Base-by-base conservation (phyloP, 2,888 invertebrate species). In the Cephus rjabovi region DNA sequence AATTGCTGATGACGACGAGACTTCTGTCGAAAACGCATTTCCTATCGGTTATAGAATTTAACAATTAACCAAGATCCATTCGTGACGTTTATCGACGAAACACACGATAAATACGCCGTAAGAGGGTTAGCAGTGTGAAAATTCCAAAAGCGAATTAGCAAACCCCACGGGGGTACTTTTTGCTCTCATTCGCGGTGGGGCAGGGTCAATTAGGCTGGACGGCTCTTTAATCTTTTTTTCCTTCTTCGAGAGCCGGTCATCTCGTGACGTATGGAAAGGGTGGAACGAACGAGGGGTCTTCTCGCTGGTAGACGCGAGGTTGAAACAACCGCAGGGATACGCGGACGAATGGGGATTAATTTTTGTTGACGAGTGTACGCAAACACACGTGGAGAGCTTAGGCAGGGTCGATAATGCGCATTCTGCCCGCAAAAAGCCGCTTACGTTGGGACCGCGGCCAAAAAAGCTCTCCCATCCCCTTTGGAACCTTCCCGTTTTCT, bases 321-420 rank as follows among this genome's bases (percentile, higher is more conserved):
- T 15, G 40, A 40, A 40, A 40, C 70, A 33, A 3, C 35, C 35
- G 3, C 11, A 3, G 15, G 70, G 30, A 70, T 70, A 33, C 70
- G 70, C n/a, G 70, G 69, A 75, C 71, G 70, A 71, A 76, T 81
- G 31, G 78, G 30, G 80, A 82, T 82, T 81, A 82, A 79, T 83
- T 82, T 83, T 82, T 79, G 71, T 80, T 77, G 75, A 70, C 71
- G 75, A 75, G 69, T 70, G 70, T 70, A 70, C 70, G 70, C 70
- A 70, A 70, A 70, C 70, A 70, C 77, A 77, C 74, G 77, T 75
- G 77, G 30, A 56, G 69, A 70, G 77, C n/a, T 69, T 56, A 69
- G 34, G 69, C 68, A 77, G 83, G 86, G 84, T 87, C 88, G 88
- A 88, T 87, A 87, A 87, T 88, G 84, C 86, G 87, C 84, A 86